Percentiles rank a stretch among this genome's conserved stretches.
Evolutionary conservation across 92 coral and sea anemone genomes (phyloP).

Genomic region (Porites evermanni): DNA sequence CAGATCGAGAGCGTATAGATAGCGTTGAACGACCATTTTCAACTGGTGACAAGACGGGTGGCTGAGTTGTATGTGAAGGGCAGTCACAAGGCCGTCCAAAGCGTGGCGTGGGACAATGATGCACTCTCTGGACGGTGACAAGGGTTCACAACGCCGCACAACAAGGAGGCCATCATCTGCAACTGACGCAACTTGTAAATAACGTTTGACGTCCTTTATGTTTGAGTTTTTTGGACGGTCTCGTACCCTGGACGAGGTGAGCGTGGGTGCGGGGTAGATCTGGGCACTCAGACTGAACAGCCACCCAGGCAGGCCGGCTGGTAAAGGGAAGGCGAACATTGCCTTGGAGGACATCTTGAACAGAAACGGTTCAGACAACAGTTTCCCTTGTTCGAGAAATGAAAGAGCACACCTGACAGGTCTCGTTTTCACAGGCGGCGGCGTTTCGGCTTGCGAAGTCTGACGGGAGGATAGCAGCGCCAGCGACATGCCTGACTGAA

Average conservation of each 20-base stretch:
- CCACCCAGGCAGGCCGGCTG: slow-evolving; percentile 66
- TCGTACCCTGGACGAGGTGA: slow-evolving; percentile 67
- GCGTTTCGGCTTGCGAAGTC: slow-evolving; percentile 69
- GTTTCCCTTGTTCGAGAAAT: slow-evolving; percentile 23
- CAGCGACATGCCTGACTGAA: slow-evolving; percentile 47
- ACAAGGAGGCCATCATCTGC: too few relatives aligned
- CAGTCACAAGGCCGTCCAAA: too few relatives aligned
- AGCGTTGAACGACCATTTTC: too few relatives aligned
- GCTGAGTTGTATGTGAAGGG: too few relatives aligned
- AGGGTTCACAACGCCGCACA: too few relatives aligned
- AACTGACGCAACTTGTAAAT: too few relatives aligned
- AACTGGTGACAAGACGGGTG: too few relatives aligned
- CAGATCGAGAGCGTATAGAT: too few relatives aligned
- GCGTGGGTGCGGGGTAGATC: slow-evolving; percentile 59
- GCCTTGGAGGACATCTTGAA: slow-evolving; percentile 47
- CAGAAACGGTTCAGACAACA: slow-evolving; percentile 39
- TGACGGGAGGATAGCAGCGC: slow-evolving; percentile 60
- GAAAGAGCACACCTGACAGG: slow-evolving; percentile 66
- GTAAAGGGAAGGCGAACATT: slow-evolving; percentile 58
- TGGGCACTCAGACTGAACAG: slow-evolving; percentile 26
- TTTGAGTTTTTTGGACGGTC: slow-evolving; percentile 62
- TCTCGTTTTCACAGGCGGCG: slow-evolving; percentile 34
- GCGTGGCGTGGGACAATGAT: too few relatives aligned
- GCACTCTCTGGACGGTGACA: too few relatives aligned
- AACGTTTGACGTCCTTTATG: too few relatives aligned